Evolutionary conservation across 2,113 vertebrate genomes (phyloP), one percentile per base, ranked within the genome.

Genomic region (Lampris megalopsis): DNA sequence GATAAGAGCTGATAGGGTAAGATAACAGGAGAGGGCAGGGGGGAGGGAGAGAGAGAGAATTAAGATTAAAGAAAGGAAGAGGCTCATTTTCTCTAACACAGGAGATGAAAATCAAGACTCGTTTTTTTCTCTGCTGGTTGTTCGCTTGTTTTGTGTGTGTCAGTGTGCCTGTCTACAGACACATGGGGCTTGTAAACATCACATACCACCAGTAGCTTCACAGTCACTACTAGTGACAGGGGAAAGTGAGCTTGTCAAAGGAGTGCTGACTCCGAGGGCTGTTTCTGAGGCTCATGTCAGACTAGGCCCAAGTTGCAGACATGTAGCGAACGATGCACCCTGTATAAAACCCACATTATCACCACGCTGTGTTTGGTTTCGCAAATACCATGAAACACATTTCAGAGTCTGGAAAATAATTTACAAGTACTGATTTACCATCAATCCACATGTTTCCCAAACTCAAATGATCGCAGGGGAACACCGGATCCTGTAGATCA

Each of bases 1-100:
- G 83, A 92, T 77, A 65, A 73, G 71, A 81, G 53, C 57, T 63
- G 77, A 69, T 81, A 54, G 58, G 35, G 58, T 71, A 11, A 70
- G 71, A 84, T 58, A 60, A 58, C 53, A 66, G 58, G 59, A 67
- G n/a, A 65, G 45, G 62, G 42, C 37, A 52, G 42, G 8, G 56
- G 42, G 36, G 54, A 47, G 53, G 38, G 54, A 69, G 53, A 47
- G 41, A 58, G 53, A 50, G 63, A 35, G 63, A 6, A 45, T 45
- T 45, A 45, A 45, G 24, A 24, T 24, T 24, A 24, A 24, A 24
- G 24, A 43, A 24, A 38, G 24, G 38, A 35, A 65, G 63, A 48
- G 2, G 11, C 10, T n/a, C 63, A 45, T 10, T n/a, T n/a, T 13
- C 24, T 24, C 24, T 24, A 24, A 24, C 24, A 24, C 24, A 24